Conservation (phyloP, 2,113 vertebrate genomes). For the Microcebus griseorufus region DNA sequence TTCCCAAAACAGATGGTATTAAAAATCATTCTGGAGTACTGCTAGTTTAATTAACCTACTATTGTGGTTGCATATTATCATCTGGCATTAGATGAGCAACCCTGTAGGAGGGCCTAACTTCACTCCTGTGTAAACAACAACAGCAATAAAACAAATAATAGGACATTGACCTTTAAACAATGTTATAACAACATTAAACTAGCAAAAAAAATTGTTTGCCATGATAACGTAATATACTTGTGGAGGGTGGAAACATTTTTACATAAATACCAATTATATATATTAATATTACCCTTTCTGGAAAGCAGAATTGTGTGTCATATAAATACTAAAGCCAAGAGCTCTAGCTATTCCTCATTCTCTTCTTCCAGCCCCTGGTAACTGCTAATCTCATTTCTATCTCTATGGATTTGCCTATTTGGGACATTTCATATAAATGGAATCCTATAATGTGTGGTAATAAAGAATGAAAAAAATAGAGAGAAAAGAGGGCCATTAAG, state of each 20-base stretch:
- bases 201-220: not conserved
- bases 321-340: not conserved
- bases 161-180: not conserved
- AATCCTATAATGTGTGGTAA: not conserved
- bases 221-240: not conserved
- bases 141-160: not conserved
- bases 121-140: not conserved
- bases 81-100: not conserved
- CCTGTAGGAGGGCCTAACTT: not conserved
- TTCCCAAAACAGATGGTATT: constrained; percentile 31
- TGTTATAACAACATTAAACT: not conserved
- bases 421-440: not conserved
- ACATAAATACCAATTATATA: not conserved
- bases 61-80: not conserved
- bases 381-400: not conserved
- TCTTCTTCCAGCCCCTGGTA: not conserved
- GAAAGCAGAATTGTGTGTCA: not conserved
- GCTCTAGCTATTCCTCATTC: not conserved
- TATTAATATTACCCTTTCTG: not conserved
- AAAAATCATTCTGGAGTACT: constrained; percentile 31
- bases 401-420: not conserved
- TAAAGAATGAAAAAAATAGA: too few relatives aligned
- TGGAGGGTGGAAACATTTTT: not conserved
- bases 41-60: constrained; percentile 34
- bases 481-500: too few relatives aligned